Conservation (phyloP, 2,888 invertebrate genomes). For the Lissonota sp. region DNA sequence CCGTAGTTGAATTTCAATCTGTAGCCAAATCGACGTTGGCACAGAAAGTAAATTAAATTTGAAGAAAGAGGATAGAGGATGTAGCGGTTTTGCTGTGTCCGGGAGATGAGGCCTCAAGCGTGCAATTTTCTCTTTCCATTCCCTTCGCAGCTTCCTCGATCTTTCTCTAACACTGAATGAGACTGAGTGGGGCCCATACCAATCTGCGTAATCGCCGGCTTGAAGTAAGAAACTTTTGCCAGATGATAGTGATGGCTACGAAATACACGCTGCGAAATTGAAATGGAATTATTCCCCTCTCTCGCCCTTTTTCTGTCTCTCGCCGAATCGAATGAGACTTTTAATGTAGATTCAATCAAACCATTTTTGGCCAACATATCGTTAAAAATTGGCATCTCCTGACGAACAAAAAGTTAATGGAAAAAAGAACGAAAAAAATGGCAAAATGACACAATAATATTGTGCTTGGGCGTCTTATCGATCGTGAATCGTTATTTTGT, state of each 20-base stretch:
- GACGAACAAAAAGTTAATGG: too few relatives aligned
- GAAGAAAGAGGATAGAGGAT: slow-evolving; percentile 20
- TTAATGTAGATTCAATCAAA: neutral
- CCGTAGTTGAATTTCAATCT: slow-evolving; percentile 20
- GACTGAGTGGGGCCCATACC: slow-evolving; percentile 44
- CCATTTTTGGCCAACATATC: too few relatives aligned
- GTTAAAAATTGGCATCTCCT: too few relatives aligned
- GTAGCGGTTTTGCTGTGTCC: slow-evolving; percentile 49
- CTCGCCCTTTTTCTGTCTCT: neutral
- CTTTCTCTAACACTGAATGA: slow-evolving; percentile 4
- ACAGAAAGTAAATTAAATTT: slow-evolving; percentile 19
- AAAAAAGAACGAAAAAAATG: too few relatives aligned
- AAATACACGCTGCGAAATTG: slow-evolving; percentile 50
- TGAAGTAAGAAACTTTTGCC: slow-evolving; percentile 53
- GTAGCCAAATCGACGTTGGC: neutral
- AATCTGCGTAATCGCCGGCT: slow-evolving; percentile 67
- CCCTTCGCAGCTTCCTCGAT: slow-evolving; percentile 9
- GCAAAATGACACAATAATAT: too few relatives aligned
- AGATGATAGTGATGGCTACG: slow-evolving; percentile 28
- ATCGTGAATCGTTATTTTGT: slow-evolving; percentile 66
- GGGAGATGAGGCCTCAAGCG: slow-evolving; percentile 62
- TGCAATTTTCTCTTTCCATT: slow-evolving; percentile 66
- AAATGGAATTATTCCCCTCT: slow-evolving; percentile 22
- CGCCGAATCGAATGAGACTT: slow-evolving; percentile 14
- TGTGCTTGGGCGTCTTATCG: too few relatives aligned